Base-by-base conservation (phyloP, 1,140 invertebrate species). In the Bombus pyrosoma region DNA sequence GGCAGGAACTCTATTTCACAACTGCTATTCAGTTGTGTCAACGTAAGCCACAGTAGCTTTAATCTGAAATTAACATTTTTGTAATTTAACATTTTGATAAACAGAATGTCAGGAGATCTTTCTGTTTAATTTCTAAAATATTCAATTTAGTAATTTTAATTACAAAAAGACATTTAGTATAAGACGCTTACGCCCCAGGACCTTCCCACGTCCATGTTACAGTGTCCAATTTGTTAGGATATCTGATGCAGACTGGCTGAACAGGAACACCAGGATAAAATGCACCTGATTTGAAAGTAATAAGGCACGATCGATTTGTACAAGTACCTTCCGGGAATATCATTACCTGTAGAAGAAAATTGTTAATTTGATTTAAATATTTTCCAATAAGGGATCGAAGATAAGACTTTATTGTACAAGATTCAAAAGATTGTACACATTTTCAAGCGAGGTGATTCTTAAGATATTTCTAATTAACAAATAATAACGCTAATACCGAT, bases 131-230 rank as follows among this genome's bases (percentile, higher is more conserved):
- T 53, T 53, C 18, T 22, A 22, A 22, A 53, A 22, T 18, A 34
- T 32, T 34, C 32, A 3, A 34, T 32, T 8, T 66, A 2, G 6
- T 2, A 66, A 32, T 34, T 12, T 39, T 8, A 18, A 28, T 37
- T 15, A 75, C 41, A 59, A 10, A 41, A 32, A 43, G 5, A 41
- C 25, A 13, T 25, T 12, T 10, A 39, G 2, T 66, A 74, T 32
- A 62, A 71, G 81, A 69, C 32, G 97, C 98, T 98, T 96, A 99
- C 98, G 98, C 98, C 95, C 98, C 98, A 86, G 98, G 98, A 82
- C 99, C 98, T 95, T 99, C 98, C 98, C 99, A 99, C 9, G 98
- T 99, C 99, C 99, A 99, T 1, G 98, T 99, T 64, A 98, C 97
- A 6, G 98, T 99, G 93, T 99, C 98, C 90, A 98, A 95, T 92